Evolutionary conservation across 2,113 vertebrate species (phyloP), one percentile per base, ranked within the genome.

Genomic region (Tragulus kanchil): DNA sequence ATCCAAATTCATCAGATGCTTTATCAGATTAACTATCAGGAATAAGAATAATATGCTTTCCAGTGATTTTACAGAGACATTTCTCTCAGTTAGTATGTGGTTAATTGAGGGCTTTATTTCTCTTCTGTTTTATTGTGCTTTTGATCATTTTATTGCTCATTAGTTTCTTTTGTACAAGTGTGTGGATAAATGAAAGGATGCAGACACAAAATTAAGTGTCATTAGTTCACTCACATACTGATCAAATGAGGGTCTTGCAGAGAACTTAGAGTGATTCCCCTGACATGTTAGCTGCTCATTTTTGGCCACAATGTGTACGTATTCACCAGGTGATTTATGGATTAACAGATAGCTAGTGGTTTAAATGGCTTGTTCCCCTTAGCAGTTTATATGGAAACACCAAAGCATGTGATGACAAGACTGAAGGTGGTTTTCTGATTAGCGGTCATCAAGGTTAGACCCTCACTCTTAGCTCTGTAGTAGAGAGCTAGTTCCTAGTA

Each of bases 211-310:
- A 92, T 71, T 56, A 82, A 52, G 12, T 59, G 52, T 36, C 36
- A 56, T 93, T 16, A 56, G 12, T 89, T 65, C 31, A 79, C 28
- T 19, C 45, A 81, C 58, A 59, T 82, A 56, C 16, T 69, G 75
- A 90, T 84, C 52, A 25, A 93, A 48, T 31, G 52, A 64, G 7
- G 59, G 31, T 71, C 42, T 93, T 89, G 31, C 21, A 31, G 62
- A 89, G 45, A 92, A 96, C 75, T 87, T 61, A 42, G 56, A 77
- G 67, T 25, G 45, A 96, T 15, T 85, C 61, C 19, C 42, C 19
- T 85, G 48, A 61, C 12, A 59, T 1, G 50, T 62, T 52, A 45
- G 62, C 89, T 96, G 67, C 42, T 77, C 8, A 8, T 15, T 71
- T 94, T 73, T 69, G 56, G 17, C 48, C 89, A 65, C 45, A 90